Evolutionary conservation across 2,797 vertebrate genomes (phyloP).

Genomic region (Danio aesculapii): DNA sequence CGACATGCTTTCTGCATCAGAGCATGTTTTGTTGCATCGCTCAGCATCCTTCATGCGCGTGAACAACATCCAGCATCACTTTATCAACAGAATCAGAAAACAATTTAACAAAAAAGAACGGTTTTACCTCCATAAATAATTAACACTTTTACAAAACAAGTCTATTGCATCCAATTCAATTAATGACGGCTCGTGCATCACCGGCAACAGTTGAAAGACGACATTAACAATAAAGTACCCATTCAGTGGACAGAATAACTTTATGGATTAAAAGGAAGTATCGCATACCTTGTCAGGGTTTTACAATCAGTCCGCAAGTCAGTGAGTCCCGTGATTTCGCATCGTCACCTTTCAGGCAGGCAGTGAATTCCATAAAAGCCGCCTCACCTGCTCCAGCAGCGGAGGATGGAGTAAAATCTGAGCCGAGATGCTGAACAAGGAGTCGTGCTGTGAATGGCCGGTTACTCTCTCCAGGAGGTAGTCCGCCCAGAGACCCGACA

Average conservation of each 20-base stretch:
- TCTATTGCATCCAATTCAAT: neutral
- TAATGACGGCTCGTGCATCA: neutral
- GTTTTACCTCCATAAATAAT: neutral
- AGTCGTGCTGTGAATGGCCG: neutral
- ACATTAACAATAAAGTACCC: neutral
- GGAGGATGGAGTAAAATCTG: neutral
- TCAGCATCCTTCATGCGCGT: constrained; percentile 26
- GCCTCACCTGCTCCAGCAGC: constrained; percentile 37
- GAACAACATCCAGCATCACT: constrained; percentile 6
- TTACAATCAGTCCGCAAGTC: neutral
- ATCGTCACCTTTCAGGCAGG: constrained; percentile 28
- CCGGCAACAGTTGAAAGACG: constrained; percentile 19
- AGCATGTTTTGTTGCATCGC: constrained; percentile 9
- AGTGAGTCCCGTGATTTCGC: neutral
- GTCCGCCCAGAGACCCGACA: constrained; percentile 4
- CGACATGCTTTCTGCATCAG: neutral
- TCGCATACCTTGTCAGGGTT: constrained; percentile 10
- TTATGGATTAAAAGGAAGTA: neutral
- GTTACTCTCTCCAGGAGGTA: constrained; percentile 18
- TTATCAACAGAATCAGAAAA: constrained; percentile 4
- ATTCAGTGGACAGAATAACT: neutral
- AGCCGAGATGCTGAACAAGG: neutral
- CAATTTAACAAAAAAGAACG: neutral
- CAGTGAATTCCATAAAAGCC: constrained; percentile 41
- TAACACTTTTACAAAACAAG: constrained; percentile 1